Evolutionary conservation across 30 jellyfish, hydroid and myxozoan species (phyloP).

Genomic region (Aurelia aurita complex sp. Pacific): DNA sequence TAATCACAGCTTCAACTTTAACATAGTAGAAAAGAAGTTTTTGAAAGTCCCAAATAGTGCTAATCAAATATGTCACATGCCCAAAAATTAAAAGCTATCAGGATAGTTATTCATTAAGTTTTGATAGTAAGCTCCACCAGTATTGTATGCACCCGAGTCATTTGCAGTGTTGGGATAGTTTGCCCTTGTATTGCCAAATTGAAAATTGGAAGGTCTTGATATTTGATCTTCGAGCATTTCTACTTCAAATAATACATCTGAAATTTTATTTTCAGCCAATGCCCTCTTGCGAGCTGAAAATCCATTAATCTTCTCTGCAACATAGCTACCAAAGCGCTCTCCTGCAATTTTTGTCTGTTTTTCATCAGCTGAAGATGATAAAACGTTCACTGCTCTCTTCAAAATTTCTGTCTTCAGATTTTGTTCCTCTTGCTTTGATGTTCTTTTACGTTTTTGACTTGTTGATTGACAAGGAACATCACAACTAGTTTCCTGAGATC

Average conservation of each 20-base stretch:
- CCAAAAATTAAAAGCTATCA: background rate
- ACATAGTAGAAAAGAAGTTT: background rate
- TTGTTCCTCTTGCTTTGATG: no score
- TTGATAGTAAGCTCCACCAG: background rate
- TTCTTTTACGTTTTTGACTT: no score
- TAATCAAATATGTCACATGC: background rate
- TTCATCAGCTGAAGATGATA: no score
- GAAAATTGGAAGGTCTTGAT: slow-evolving; percentile 1
- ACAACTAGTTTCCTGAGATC: slow-evolving; percentile 21
- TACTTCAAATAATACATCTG: no score
- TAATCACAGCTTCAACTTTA: background rate
- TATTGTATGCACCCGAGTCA: background rate
- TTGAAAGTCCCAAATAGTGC: slow-evolving; percentile 2
- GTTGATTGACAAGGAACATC: slow-evolving; percentile 11
- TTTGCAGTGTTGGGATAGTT: background rate
- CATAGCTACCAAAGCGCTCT: no score
- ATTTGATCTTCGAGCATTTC: no score
- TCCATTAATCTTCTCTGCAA: no score
- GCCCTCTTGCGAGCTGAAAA: no score
- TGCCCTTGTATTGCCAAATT: background rate
- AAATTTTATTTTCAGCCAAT: no score
- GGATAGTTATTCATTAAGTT: background rate
- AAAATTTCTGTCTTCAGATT: no score
- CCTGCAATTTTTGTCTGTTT: no score
- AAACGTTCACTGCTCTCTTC: no score